phyloP scores from a whole-genome alignment of 37 sponge, comb jelly and placozoan species.

The Beroe ovata region DNA sequence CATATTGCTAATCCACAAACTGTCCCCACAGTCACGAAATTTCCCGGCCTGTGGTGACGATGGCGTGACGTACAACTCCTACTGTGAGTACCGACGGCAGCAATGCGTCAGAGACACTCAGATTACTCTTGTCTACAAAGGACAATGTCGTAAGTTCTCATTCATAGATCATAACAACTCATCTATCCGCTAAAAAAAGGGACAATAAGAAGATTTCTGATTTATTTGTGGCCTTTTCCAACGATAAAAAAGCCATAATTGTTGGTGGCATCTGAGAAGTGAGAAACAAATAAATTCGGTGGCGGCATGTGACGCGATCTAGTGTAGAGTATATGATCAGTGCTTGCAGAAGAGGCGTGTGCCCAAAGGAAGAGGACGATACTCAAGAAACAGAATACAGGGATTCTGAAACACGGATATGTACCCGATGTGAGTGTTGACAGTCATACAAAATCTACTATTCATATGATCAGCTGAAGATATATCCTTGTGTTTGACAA shows the following conservation, averaged over 20 bases:
- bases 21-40: neutral
- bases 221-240: too few species aligned
- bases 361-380: neutral
- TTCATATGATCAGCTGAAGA: neutral
- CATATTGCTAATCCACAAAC: too few species aligned
- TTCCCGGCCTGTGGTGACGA: constrained; percentile 9
- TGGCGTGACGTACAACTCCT: constrained; percentile 24
- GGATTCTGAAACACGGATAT: neutral
- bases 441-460: too few species aligned
- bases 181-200: too few species aligned
- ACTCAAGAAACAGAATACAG: neutral
- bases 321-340: neutral
- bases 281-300: too few species aligned
- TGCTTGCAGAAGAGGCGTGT: constrained; percentile 1
- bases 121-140: neutral
- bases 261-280: too few species aligned
- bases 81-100: neutral
- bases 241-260: too few species aligned
- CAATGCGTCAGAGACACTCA: constrained; percentile 3
- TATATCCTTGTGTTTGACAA: constrained; percentile 21
- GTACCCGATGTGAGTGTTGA: neutral
- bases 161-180: too few species aligned
- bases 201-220: too few species aligned
- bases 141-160: constrained; percentile 40
- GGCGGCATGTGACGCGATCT: too few species aligned